Base-by-base conservation (phyloP, 2,797 vertebrate genomes). In the Paguma larvata region DNA sequence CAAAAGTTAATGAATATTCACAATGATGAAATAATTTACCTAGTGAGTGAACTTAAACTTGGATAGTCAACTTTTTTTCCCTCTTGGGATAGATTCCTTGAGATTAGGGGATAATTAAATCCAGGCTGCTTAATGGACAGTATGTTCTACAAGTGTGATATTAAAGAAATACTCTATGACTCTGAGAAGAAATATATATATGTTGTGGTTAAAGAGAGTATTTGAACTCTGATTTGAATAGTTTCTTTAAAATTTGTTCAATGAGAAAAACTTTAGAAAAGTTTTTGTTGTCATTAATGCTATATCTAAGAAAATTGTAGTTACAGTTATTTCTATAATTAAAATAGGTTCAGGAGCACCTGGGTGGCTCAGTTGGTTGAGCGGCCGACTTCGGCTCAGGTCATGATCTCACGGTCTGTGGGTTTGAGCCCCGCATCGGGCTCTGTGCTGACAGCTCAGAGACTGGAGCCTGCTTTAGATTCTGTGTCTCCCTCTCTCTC, bases 221-320 rank as follows among this genome's bases (percentile, higher is more conserved):
- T 77, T 86, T 90, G 75, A 87, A 77, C 2, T 89, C 87, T 56
- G 6, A 77, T 38, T 78, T 83, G n/a, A 67, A 7, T 59, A 73
- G 21, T 59, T 85, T 89, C 18, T 95, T 89, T 67, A 88, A 91
- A 86, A 70, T 94, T 38, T 53, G 44, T 80, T 97, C 84, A 92
- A 79, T 53, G 32, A 77, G 62, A 95, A 95, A 48, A 0, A 41
- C 78, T 94, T 94, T 41, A 44, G 19, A 65, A 63, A 70, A 73
- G 23, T 63, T 86, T 30, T 48, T 75, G 19, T 78, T 51, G 3
- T 48, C 38, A 6, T 51, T 67, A 79, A 70, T 21, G 23, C 23
- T 75, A 0, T 87, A 73, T 48, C 23, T 95, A 92, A 75, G 12
- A 89, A 75, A 87, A 70, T 65, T 89, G 27, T 83, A 95, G 44